Base-by-base conservation (phyloP, 2,888 invertebrate species). In the Atethmia centrago region DNA sequence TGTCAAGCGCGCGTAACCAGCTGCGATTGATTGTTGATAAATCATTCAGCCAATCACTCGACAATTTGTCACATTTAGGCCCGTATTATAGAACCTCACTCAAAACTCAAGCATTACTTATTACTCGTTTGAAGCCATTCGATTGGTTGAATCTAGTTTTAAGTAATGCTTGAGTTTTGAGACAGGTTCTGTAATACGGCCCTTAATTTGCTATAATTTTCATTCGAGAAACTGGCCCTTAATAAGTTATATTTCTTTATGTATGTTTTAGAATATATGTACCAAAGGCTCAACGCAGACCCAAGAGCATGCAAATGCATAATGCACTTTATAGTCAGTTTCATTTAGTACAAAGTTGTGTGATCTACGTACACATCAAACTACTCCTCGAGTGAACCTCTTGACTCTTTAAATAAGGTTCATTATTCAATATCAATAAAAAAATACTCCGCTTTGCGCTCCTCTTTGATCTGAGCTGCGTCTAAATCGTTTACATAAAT, bases 221-320 rank as follows among this genome's bases (percentile, higher is more conserved):
- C 10, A 3, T 19, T 31, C 1, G 9, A 47, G 19, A 31, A 64
- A 16, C n/a, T 31, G n/a, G 16, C 31, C 7, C 14, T 51, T 55
- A 36, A 28, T 80, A 31, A 36, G 45, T 78, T 55, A 42, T 58
- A 55, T 82, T 81, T 56, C 8, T 80, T 55, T 62, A 40, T 49
- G 53, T 76, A 51, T 55, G 14, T 55, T 28, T 59, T 55, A 16
- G n/a, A n/a, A n/a, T n/a, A 28, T 16, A 47, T 45, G 14, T 36
- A 21, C 7, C 3, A n/a, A 10, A 42, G 25, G 25, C 5, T 75
- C 4, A 42, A 10, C 12, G 1, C 47, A 53, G 59, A 71, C 21
- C 21, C 53, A 51, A 21, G 31, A 36, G 42, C 14, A 40, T 40
- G n/a, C n/a, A n/a, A 47, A 45, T 25, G 40, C 47, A 72, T 31